phyloP scores from a whole-genome alignment of 2,888 invertebrate genomes.

The Salpingus planirostris region DNA sequence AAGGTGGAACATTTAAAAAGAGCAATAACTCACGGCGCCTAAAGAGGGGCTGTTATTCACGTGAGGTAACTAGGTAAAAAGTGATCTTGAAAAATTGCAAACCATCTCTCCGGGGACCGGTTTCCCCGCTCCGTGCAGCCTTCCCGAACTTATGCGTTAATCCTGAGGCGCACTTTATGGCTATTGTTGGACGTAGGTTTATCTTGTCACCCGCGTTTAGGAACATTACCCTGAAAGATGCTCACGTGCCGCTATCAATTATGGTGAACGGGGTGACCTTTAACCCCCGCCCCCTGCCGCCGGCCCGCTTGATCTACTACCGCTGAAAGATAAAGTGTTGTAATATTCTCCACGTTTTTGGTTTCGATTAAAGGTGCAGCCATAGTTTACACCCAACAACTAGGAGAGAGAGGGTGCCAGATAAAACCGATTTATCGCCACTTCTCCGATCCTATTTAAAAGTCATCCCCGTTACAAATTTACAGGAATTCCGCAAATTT shows the following conservation, averaged over 20 bases:
- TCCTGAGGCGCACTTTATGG: slow-evolving; percentile 22
- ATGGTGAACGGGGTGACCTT: slow-evolving; percentile 16
- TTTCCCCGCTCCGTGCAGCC: slow-evolving; percentile 15
- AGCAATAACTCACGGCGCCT: slow-evolving; percentile 20
- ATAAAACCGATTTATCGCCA: no score
- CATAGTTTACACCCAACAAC: no score
- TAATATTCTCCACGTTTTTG: slow-evolving; percentile 9
- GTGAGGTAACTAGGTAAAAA: slow-evolving; percentile 16
- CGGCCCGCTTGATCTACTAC: slow-evolving; percentile 9
- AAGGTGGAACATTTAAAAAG: slow-evolving; percentile 20
- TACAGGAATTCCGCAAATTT: no score
- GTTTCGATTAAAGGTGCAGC: slow-evolving; percentile 4
- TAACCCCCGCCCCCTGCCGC: slow-evolving; percentile 4
- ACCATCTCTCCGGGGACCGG: slow-evolving; percentile 17
- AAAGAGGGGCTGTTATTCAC: slow-evolving; percentile 16
- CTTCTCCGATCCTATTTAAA: no score
- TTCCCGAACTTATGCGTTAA: slow-evolving; percentile 27
- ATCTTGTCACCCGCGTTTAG: slow-evolving; percentile 30
- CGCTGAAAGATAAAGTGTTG: slow-evolving; percentile 10
- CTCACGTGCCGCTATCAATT: slow-evolving; percentile 28
- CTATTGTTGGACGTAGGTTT: slow-evolving; percentile 23
- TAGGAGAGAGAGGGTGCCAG: no score
- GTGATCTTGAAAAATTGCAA: slow-evolving; percentile 24
- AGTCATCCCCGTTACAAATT: no score
- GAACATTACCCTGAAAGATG: slow-evolving; percentile 30